Conservation (phyloP, 1,140 invertebrate species). For the Delia radicum region DNA sequence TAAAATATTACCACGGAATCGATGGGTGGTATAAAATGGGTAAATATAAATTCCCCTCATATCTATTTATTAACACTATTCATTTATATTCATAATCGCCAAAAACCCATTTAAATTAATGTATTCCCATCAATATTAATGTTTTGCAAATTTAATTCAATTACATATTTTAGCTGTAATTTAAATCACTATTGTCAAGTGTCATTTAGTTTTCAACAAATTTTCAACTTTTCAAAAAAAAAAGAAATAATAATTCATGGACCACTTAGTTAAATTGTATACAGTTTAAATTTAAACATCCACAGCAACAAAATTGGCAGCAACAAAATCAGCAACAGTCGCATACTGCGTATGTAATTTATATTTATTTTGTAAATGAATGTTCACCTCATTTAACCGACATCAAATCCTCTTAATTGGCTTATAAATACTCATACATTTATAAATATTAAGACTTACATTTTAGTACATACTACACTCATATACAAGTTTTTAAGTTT, state of each 20-base stretch:
- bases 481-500: neutral
- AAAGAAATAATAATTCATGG: neutral
- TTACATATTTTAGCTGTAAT: neutral
- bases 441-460: neutral
- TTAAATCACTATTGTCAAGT: neutral
- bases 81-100: no score
- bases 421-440: neutral
- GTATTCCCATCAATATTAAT: no score
- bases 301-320: neutral
- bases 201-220: neutral
- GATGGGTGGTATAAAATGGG: no score
- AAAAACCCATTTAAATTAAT: no score
- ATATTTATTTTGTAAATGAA: neutral
- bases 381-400: neutral
- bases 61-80: no score
- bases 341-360: neutral
- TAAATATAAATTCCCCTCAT: no score
- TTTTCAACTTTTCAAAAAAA: neutral
- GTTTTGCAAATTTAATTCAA: neutral
- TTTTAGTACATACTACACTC: neutral
- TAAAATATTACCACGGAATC: no score
- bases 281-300: neutral
- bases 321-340: no score
- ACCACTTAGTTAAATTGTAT: neutral
- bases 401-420: neutral